Conservation (phyloP, 2,888 invertebrate genomes). For the Caradrina kadenii region DNA sequence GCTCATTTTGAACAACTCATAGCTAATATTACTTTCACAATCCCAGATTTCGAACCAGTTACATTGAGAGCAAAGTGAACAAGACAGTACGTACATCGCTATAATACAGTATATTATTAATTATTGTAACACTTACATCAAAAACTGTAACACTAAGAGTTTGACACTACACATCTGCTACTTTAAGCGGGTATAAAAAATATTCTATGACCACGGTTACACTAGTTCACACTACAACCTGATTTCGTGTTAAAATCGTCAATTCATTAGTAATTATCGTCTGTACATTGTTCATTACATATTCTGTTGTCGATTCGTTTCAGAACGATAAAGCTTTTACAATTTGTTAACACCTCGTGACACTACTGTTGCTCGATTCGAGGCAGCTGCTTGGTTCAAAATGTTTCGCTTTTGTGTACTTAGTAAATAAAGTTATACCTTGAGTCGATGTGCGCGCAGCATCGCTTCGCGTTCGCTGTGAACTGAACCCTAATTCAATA, state of each 20-base stretch:
- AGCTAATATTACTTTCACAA: neutral
- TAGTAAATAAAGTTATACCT: too few species aligned
- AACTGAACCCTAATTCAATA: too few species aligned
- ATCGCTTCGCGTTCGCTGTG: too few species aligned
- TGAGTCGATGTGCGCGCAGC: too few species aligned
- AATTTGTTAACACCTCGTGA: constrained; percentile 26
- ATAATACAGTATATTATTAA: constrained; percentile 62
- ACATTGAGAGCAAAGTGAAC: constrained; percentile 39
- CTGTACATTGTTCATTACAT: constrained; percentile 27
- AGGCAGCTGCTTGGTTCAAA: constrained; percentile 13
- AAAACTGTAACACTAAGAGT: constrained; percentile 64
- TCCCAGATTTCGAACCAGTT: neutral
- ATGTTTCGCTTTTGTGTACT: too few species aligned
- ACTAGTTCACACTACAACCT: constrained; percentile 72
- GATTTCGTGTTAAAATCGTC: constrained; percentile 50
- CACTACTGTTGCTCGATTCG: constrained; percentile 18
- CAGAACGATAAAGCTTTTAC: constrained; percentile 21
- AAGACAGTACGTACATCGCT: constrained; percentile 48
- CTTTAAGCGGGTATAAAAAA: constrained; percentile 82
- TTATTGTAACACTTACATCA: constrained; percentile 65
- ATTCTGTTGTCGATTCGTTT: constrained; percentile 7
- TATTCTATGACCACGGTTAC: constrained; percentile 73
- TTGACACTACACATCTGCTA: constrained; percentile 65
- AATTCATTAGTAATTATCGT: constrained; percentile 18
- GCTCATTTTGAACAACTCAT: neutral